These are phyloP conservation scores for Pogonophryne albipinna DNA, from an alignment of 2,797 vertebrate genomes.

Conservation along the genomic window DNA sequence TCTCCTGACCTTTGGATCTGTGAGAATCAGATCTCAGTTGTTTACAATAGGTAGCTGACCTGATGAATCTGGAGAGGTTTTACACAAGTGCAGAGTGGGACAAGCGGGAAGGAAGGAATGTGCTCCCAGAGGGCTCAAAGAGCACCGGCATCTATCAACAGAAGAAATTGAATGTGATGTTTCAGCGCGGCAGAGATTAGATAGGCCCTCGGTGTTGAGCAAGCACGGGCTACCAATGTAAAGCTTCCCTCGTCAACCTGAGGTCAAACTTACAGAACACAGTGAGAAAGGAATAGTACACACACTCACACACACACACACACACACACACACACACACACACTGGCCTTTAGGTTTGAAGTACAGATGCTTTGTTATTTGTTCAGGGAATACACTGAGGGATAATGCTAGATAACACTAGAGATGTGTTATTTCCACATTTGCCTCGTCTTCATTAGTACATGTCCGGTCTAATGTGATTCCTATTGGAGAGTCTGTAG, in stretches of 20 bases:
- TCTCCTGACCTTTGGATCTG: slow-evolving; percentile 71
- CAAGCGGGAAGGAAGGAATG: slow-evolving; percentile 47
- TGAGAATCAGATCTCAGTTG: slow-evolving; percentile 60
- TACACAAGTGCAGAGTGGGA: slow-evolving; percentile 51
- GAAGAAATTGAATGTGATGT: slow-evolving; percentile 78
- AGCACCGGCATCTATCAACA: slow-evolving; percentile 74
- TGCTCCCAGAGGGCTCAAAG: slow-evolving; percentile 74
- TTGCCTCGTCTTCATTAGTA: slow-evolving; percentile 38
- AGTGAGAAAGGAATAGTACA: slow-evolving; percentile 28
- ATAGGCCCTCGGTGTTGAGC: slow-evolving; percentile 66
- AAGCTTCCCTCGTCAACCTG: slow-evolving; percentile 47
- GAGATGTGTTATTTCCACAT: slow-evolving; percentile 43
- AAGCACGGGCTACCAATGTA: slow-evolving; percentile 58
- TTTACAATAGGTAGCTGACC: slow-evolving; percentile 62
- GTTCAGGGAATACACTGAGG: slow-evolving; percentile 52
- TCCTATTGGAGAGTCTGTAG: slow-evolving; percentile 6
- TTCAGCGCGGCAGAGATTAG: slow-evolving; percentile 76
- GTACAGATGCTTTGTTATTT: slow-evolving; percentile 62
- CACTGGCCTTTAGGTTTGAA: slow-evolving; percentile 45
- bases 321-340: slow-evolving; percentile 17
- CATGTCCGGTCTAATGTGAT: slow-evolving; percentile 21
- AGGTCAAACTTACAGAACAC: slow-evolving; percentile 55
- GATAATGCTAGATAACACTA: slow-evolving; percentile 42
- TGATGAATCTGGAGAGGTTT: slow-evolving; percentile 67
- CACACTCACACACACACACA: slow-evolving; percentile 7